phyloP scores from a whole-genome alignment of 2,888 invertebrate species.

The Hirtodrosophila confusa region DNA sequence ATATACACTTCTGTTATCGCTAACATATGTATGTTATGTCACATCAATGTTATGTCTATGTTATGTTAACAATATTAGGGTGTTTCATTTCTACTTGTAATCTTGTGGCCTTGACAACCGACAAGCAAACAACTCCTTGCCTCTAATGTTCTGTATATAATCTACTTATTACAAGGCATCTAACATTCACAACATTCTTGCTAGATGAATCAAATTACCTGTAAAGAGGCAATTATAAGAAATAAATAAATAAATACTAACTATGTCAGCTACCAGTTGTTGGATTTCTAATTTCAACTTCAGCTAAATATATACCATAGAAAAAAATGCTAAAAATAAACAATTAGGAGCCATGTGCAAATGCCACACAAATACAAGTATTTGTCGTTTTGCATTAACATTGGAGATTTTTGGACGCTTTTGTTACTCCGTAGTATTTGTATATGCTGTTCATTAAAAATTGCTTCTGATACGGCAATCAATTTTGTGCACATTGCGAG shows the following conservation, averaged over 20 bases:
- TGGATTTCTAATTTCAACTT: constrained; percentile 6
- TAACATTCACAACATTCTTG: too few species aligned
- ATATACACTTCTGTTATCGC: too few species aligned
- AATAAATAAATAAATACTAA: neutral
- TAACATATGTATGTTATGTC: too few species aligned
- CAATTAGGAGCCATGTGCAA: constrained; percentile 38
- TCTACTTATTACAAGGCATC: too few species aligned
- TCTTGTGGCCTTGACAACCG: too few species aligned
- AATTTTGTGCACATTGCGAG: constrained; percentile 40
- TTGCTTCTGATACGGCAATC: constrained; percentile 73
- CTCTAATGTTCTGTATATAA: too few species aligned
- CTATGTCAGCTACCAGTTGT: constrained; percentile 8
- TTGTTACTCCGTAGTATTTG: constrained; percentile 11
- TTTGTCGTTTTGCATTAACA: constrained; percentile 7
- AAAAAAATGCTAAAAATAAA: constrained; percentile 32
- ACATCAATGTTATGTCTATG: too few species aligned
- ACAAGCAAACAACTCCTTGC: too few species aligned
- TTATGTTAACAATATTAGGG: too few species aligned
- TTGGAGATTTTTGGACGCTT: constrained; percentile 4
- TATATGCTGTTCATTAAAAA: constrained; percentile 72
- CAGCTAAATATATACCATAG: constrained; percentile 3
- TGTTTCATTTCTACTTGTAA: too few species aligned
- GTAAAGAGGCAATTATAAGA: too few species aligned
- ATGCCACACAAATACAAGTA: neutral
- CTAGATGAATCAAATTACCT: too few species aligned